These are phyloP conservation scores for Solea solea DNA, from an alignment of 2,113 vertebrate genomes.

Conservation along the genomic window DNA sequence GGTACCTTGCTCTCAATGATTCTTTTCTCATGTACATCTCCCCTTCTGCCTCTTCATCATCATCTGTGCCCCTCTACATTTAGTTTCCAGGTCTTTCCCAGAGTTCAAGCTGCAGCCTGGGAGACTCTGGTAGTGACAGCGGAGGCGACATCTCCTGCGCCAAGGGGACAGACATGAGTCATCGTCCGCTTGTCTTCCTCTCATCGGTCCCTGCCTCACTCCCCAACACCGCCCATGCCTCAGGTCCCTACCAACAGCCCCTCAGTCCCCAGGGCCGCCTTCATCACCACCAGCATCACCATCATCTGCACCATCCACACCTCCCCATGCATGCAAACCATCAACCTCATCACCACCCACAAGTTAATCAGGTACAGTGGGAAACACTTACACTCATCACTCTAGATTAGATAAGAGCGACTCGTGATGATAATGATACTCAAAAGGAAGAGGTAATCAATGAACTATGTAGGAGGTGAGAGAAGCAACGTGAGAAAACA, in stretches of 20 bases:
- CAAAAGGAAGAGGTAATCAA: background rate
- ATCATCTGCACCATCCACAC: slow-evolving; percentile 82
- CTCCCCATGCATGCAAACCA: slow-evolving; percentile 78
- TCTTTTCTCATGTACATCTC: background rate
- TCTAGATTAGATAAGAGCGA: background rate
- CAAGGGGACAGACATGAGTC: slow-evolving; percentile 86
- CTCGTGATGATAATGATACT: background rate
- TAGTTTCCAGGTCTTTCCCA: slow-evolving; percentile 86
- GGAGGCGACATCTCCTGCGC: slow-evolving; percentile 83
- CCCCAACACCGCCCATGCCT: slow-evolving; percentile 77
- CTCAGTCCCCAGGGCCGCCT: slow-evolving; percentile 88
- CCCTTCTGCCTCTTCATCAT: slow-evolving; percentile 49
- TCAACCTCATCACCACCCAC: slow-evolving; percentile 78
- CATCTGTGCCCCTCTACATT: slow-evolving; percentile 68
- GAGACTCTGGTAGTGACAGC: slow-evolving; percentile 85
- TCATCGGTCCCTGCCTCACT: slow-evolving; percentile 75
- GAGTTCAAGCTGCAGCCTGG: slow-evolving; percentile 80
- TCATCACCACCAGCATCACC: slow-evolving; percentile 87
- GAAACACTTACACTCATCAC: background rate
- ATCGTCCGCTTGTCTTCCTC: slow-evolving; percentile 85
- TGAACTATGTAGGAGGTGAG: background rate
- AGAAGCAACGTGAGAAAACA: slow-evolving; percentile 1
- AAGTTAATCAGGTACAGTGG: slow-evolving; percentile 75
- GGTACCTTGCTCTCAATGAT: slow-evolving; percentile 67
- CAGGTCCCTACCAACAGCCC: slow-evolving; percentile 86